These are phyloP conservation scores for Gallinago nigripennis DNA, from an alignment of 2,797 vertebrate species.

Conservation along the genomic window DNA sequence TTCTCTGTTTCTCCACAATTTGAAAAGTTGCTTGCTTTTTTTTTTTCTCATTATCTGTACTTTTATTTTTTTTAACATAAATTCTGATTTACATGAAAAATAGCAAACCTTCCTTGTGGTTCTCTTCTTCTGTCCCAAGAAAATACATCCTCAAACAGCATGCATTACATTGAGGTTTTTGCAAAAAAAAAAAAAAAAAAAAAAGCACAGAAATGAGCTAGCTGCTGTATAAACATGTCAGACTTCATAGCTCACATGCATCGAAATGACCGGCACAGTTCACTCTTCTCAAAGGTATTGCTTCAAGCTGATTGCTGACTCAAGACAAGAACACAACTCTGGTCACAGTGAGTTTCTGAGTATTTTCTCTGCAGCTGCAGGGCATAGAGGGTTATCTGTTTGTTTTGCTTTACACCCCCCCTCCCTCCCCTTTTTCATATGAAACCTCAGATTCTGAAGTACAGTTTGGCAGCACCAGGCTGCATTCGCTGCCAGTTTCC, in stretches of 20 bases:
- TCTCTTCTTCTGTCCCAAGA: not conserved
- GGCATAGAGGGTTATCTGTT: slow-evolving; percentile 52
- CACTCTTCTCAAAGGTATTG: slow-evolving; percentile 30
- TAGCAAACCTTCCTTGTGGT: not conserved
- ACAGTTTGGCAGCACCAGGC: slow-evolving; percentile 42
- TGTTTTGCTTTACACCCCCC: not conserved
- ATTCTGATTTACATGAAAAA: not conserved
- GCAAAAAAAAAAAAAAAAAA: not conserved
- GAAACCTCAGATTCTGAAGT: slow-evolving; percentile 52
- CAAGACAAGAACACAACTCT: slow-evolving; percentile 43
- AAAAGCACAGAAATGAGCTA: not conserved
- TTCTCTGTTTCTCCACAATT: not conserved
- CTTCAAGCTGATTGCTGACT: slow-evolving; percentile 61
- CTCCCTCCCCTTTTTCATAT: not conserved
- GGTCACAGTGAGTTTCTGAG: slow-evolving; percentile 31
- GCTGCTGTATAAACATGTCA: slow-evolving; percentile 3
- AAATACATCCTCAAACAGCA: not conserved
- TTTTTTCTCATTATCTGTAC: rapidly evolving
- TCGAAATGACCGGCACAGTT: not conserved
- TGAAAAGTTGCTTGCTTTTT: not conserved
- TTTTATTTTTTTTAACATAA: not conserved
- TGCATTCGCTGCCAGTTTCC: not conserved
- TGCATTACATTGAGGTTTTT: not conserved
- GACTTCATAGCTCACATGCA: not conserved
- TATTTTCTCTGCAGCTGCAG: slow-evolving; percentile 49